Percentiles rank a stretch among this genome's conserved stretches.
These are phyloP conservation scores for Zaprionus gabonicus DNA, from an alignment of 1,140 invertebrate genomes.

Conservation along the genomic window DNA sequence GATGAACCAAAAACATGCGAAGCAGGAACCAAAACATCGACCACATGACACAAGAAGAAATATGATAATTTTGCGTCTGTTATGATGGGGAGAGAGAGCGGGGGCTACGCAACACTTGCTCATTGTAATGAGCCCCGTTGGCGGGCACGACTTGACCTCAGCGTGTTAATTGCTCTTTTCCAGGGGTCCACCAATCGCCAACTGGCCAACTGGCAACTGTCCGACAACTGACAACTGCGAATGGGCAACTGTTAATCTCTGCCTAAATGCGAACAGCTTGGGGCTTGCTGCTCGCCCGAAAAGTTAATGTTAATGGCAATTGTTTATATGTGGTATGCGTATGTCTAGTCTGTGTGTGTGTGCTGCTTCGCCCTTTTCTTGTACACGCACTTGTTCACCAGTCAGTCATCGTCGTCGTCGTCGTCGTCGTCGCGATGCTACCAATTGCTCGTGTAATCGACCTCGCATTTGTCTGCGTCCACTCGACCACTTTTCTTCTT, in stretches of 20 bases:
- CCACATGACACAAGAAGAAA: slow-evolving; percentile 47
- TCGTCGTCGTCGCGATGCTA: slow-evolving; percentile 43
- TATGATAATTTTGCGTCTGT: slow-evolving; percentile 48
- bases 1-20: slow-evolving; percentile 40
- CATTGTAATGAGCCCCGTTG: slow-evolving; percentile 55
- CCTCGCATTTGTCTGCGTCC: slow-evolving; percentile 47
- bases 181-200: slow-evolving; percentile 27
- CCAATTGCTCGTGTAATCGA: slow-evolving; percentile 55
- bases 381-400: slow-evolving; percentile 33
- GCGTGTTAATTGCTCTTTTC: slow-evolving; percentile 63
- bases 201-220: slow-evolving; percentile 5
- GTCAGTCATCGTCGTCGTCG: neutral
- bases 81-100: neutral
- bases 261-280: slow-evolving; percentile 50
- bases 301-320: slow-evolving; percentile 43
- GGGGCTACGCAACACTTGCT: slow-evolving; percentile 38
- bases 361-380: slow-evolving; percentile 43
- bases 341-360: slow-evolving; percentile 3
- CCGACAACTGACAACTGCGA: slow-evolving; percentile 5
- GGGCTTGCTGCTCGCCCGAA: slow-evolving; percentile 6
- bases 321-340: slow-evolving; percentile 8
- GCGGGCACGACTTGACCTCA: slow-evolving; percentile 62
- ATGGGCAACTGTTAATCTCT: slow-evolving; percentile 51
- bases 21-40: slow-evolving; percentile 50
- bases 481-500: slow-evolving; percentile 36